Evolutionary conservation across 1,140 invertebrate species (phyloP).

Genomic region (Contarinia nasturtii): DNA sequence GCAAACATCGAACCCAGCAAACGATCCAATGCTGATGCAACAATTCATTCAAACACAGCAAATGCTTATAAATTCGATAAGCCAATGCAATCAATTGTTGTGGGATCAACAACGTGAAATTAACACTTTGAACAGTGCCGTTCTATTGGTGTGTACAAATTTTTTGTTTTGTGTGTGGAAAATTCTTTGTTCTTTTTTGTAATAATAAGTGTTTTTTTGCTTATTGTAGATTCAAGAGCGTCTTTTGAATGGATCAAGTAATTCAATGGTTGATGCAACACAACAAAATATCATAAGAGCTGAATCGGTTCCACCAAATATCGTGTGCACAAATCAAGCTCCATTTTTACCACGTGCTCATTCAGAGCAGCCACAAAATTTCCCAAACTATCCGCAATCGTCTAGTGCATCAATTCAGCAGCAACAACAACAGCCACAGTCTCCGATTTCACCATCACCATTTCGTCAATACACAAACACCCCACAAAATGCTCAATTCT

Average conservation of each 20-base stretch:
- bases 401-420: background rate
- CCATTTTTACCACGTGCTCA: slow-evolving; percentile 14
- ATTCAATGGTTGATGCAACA: background rate
- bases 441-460: slow-evolving; percentile 7
- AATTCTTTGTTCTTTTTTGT: background rate
- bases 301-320: slow-evolving; percentile 16
- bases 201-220: too few species aligned
- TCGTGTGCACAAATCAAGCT: slow-evolving; percentile 4
- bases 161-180: background rate
- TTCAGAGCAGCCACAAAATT: slow-evolving; percentile 15
- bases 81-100: slow-evolving; percentile 39
- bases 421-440: slow-evolving; percentile 7
- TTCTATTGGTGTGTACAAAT: slow-evolving; percentile 13
- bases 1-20: slow-evolving; percentile 13
- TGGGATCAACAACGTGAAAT: slow-evolving; percentile 40
- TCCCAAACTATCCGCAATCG: slow-evolving; percentile 2
- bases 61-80: slow-evolving; percentile 35
- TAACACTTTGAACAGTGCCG: slow-evolving; percentile 19
- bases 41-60: slow-evolving; percentile 37
- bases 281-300: slow-evolving; percentile 5
- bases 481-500: slow-evolving; percentile 3
- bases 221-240: slow-evolving; percentile 19
- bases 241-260: slow-evolving; percentile 5
- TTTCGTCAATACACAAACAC: slow-evolving; percentile 12
- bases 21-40: slow-evolving; percentile 25